These are phyloP conservation scores for Pedionomus torquatus DNA, from an alignment of 2,113 vertebrate species.

Conservation along the genomic window DNA sequence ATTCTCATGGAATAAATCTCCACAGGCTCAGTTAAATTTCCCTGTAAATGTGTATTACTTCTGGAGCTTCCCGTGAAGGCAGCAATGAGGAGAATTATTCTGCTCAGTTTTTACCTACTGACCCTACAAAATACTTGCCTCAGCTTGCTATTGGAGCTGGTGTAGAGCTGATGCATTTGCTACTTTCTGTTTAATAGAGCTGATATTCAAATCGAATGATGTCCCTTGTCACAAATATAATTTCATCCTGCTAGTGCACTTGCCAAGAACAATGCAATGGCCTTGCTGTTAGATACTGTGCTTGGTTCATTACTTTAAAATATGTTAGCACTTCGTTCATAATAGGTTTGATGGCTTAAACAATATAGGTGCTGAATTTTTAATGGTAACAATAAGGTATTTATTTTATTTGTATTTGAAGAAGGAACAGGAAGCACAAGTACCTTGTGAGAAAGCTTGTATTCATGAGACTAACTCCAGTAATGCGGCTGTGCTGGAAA, in stretches of 20 bases:
- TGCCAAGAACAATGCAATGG: background rate
- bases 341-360: constrained; percentile 11
- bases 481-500: background rate
- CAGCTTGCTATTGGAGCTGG: background rate
- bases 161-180: background rate
- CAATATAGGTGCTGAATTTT: constrained; percentile 2
- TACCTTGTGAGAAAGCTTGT: background rate
- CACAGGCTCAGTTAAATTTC: background rate
- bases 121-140: background rate
- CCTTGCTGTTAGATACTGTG: background rate
- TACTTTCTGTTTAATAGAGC: constrained; percentile 4
- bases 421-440: background rate
- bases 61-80: background rate
- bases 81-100: background rate
- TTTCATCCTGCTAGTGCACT: background rate
- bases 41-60: background rate
- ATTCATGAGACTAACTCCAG: background rate
- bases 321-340: constrained; percentile 1
- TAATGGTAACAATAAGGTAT: background rate
- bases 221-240: constrained; percentile 14
- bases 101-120: background rate
- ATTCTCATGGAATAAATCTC: background rate
- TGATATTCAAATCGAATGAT: background rate
- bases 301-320: constrained; percentile 35
- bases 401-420: background rate